A percentile compares a stretch with the other conserved stretches of the same genome.
Conservation (phyloP, 2,888 invertebrate genomes). For the Ceraclea dissimilis region DNA sequence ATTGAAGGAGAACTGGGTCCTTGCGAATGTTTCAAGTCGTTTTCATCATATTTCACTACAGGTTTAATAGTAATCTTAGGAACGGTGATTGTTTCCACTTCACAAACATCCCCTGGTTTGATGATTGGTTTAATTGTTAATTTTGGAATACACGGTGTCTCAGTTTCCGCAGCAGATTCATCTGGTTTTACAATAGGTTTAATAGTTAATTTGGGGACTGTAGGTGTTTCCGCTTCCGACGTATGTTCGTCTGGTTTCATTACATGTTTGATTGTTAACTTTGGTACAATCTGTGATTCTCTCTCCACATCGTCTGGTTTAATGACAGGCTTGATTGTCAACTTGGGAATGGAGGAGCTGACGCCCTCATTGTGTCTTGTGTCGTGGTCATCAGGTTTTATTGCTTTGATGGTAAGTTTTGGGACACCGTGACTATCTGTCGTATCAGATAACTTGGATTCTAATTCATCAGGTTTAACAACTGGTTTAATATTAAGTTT, state of each 20-base stretch:
- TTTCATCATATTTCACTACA: slow-evolving; percentile 25
- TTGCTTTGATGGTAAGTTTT: slow-evolving; percentile 32
- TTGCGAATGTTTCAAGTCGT: slow-evolving; percentile 26
- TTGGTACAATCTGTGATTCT: slow-evolving; percentile 48
- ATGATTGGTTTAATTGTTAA: slow-evolving; percentile 28
- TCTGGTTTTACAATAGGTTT: slow-evolving; percentile 41
- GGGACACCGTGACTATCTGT: slow-evolving; percentile 31
- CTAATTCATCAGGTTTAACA: slow-evolving; percentile 42
- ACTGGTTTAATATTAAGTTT: slow-evolving; percentile 52
- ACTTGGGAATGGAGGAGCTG: slow-evolving; percentile 25
- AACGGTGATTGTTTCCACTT: slow-evolving; percentile 30
- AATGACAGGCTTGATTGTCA: slow-evolving; percentile 29
- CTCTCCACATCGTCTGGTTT: slow-evolving; percentile 11
- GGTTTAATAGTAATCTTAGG: slow-evolving; percentile 39
- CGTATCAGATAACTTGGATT: slow-evolving; percentile 28
- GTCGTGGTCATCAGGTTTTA: slow-evolving; percentile 33
- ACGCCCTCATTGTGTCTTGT: slow-evolving; percentile 23
- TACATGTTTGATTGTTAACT: slow-evolving; percentile 48
- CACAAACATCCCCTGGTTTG: slow-evolving; percentile 11
- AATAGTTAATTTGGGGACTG: slow-evolving; percentile 46
- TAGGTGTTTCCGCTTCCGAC: slow-evolving; percentile 27
- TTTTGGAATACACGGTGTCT: slow-evolving; percentile 40
- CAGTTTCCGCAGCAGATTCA: slow-evolving; percentile 29
- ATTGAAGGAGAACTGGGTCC: slow-evolving; percentile 26
- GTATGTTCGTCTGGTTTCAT: slow-evolving; percentile 24